Evolutionary conservation across 1,140 invertebrate genomes (phyloP).

Genomic region (Araneus ventricosus): DNA sequence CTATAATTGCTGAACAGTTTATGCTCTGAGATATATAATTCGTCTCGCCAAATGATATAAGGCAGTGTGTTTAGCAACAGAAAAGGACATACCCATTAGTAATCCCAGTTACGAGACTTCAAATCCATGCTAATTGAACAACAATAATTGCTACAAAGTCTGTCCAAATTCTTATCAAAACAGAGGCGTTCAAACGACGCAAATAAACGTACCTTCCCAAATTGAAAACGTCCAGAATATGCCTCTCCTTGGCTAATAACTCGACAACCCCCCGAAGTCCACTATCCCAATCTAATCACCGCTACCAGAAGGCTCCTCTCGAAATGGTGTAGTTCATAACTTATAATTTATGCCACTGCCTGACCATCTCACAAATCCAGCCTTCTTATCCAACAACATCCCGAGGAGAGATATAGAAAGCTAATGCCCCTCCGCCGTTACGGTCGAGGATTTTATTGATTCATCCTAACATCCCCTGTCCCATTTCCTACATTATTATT

Average conservation of each 20-base stretch:
- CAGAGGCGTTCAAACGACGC: background rate
- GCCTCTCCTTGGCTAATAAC: background rate
- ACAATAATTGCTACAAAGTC: too few relatives aligned
- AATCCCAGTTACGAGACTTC: too few relatives aligned
- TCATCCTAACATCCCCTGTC: background rate
- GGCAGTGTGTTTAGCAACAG: too few relatives aligned
- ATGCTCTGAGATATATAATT: too few relatives aligned
- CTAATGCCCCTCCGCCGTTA: background rate
- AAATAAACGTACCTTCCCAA: background rate
- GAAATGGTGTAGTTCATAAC: background rate
- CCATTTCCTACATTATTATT: constrained; percentile 32
- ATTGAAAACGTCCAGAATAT: background rate
- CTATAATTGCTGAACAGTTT: too few relatives aligned
- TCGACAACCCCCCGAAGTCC: background rate
- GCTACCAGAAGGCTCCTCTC: background rate
- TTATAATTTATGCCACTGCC: constrained; percentile 1
- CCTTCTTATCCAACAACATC: background rate
- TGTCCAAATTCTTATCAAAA: background rate
- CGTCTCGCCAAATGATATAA: too few relatives aligned
- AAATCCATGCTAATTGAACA: too few relatives aligned
- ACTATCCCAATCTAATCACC: background rate
- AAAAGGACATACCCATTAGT: too few relatives aligned
- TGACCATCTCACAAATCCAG: background rate
- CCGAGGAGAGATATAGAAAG: background rate
- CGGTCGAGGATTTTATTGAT: constrained; percentile 36